These are phyloP conservation scores for Ceraclea dissimilis DNA, from an alignment of 2,888 invertebrate genomes.

Conservation along the genomic window DNA sequence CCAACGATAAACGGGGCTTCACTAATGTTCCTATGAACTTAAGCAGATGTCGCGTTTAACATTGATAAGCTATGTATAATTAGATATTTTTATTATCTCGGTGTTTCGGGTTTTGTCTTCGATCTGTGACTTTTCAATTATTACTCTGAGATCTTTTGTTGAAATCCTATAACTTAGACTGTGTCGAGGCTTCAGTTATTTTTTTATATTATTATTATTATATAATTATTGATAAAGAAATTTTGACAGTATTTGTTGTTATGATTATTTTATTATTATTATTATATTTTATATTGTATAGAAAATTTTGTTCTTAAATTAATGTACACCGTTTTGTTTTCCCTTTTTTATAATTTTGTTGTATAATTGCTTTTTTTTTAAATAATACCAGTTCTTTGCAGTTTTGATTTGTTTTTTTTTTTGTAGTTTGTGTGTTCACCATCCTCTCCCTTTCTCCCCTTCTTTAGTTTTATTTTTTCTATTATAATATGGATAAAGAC, in stretches of 20 bases:
- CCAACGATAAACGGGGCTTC: too few species aligned
- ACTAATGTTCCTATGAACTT: too few species aligned
- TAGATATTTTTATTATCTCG: too few species aligned
- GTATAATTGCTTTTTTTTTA: constrained; percentile 65
- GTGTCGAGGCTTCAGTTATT: constrained; percentile 10
- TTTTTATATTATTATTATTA: constrained; percentile 8
- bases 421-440: constrained; percentile 23
- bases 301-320: constrained; percentile 64
- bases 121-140: too few species aligned
- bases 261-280: constrained; percentile 42
- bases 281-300: constrained; percentile 64
- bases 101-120: too few species aligned
- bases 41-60: too few species aligned
- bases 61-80: too few species aligned
- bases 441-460: constrained; percentile 4
- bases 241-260: constrained; percentile 49
- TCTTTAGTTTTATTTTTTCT: too few species aligned
- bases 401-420: constrained; percentile 57
- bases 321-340: constrained; percentile 72
- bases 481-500: too few species aligned
- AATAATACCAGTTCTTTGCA: constrained; percentile 67
- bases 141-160: constrained; percentile 2
- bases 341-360: constrained; percentile 68
- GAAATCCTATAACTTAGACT: background rate
- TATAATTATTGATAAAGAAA: constrained; percentile 2